Base-by-base conservation (phyloP, 2,888 invertebrate genomes). In the Lacanobia wlatinum region DNA sequence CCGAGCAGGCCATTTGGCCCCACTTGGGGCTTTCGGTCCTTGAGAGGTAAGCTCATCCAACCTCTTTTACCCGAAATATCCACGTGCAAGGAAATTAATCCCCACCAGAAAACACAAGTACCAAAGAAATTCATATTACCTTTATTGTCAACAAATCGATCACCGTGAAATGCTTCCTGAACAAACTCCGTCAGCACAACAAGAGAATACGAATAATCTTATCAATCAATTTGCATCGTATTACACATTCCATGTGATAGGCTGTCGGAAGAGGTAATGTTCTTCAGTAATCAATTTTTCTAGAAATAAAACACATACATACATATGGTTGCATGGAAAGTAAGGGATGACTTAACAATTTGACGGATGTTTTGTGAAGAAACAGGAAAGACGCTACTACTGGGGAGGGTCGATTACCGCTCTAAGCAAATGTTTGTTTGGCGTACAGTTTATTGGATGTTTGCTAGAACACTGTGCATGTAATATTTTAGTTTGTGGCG, bases 181-280 rank as follows among this genome's bases (percentile, higher is more conserved):
- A 56, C 14, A 40, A 48, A 71, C 52, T 52, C 28, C 52, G 28
- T 53, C 65, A 50, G 12, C 46, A 70, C 46, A 58, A 28, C 48
- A 59, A 50, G 14, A 21, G 34, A 62, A 69, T 28, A 52, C 23
- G 34, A 62, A 69, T 28, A 52, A 21, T 63, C 62, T 34, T 70
- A 75, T 76, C 77, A 69, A 76, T 71, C 69, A 77, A 78, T 76
- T 69, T 82, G 68, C 16, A 55, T 64, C 56, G 58, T 18, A 66
- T 68, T 55, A 65, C 38, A 63, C 23, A 63, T 70, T 69, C 23
- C 23, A 56, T 61, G 48, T 56, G 50, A 60, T 62, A 68, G 18
- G 52, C 38, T 63, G 52, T 68, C 63, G 62, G 55, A 48, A 55
- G 59, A 77, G 38, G 58, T 40, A 76, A 71, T 74, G 60, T 69